Percentiles rank a stretch among this genome's conserved stretches.
Evolutionary conservation across 1,140 invertebrate species (phyloP).

Genomic region (Pogonus chalceus): DNA sequence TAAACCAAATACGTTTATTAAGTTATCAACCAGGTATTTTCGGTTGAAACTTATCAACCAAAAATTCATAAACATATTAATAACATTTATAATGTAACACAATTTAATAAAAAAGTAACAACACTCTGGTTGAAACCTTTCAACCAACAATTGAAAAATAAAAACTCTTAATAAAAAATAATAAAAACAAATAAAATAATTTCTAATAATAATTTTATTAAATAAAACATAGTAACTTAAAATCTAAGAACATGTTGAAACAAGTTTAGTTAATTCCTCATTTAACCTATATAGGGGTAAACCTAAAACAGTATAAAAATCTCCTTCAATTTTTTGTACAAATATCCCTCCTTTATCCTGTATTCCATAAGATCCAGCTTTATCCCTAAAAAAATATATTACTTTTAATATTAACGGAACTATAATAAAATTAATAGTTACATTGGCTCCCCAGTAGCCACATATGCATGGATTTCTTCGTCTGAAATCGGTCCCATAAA

Average conservation of each 20-base stretch:
- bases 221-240: too few relatives aligned
- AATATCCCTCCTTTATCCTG: slow-evolving; percentile 81
- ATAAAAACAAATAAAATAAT: too few relatives aligned
- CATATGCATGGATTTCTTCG: slow-evolving; percentile 70
- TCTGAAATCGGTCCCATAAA: slow-evolving; percentile 62
- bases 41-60: too few relatives aligned
- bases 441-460: slow-evolving; percentile 81
- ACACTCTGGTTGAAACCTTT: too few relatives aligned
- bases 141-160: too few relatives aligned
- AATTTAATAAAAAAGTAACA: too few relatives aligned
- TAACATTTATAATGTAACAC: slow-evolving; percentile 9
- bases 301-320: slow-evolving; percentile 90
- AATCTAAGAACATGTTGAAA: too few relatives aligned
- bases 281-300: slow-evolving; percentile 75
- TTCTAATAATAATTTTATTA: too few relatives aligned
- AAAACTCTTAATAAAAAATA: too few relatives aligned
- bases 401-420: slow-evolving; percentile 9
- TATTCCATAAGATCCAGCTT: slow-evolving; percentile 91
- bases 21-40: too few relatives aligned
- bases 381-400: slow-evolving; percentile 59
- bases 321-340: slow-evolving; percentile 77
- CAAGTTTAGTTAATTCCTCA: slow-evolving; percentile 43
- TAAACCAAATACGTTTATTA: too few relatives aligned
- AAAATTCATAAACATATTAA: too few relatives aligned
- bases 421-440: slow-evolving; percentile 40